Evolutionary conservation across 2,113 vertebrate species (phyloP), one percentile per base, ranked within the genome.

Genomic region (Panurus biarmicus): DNA sequence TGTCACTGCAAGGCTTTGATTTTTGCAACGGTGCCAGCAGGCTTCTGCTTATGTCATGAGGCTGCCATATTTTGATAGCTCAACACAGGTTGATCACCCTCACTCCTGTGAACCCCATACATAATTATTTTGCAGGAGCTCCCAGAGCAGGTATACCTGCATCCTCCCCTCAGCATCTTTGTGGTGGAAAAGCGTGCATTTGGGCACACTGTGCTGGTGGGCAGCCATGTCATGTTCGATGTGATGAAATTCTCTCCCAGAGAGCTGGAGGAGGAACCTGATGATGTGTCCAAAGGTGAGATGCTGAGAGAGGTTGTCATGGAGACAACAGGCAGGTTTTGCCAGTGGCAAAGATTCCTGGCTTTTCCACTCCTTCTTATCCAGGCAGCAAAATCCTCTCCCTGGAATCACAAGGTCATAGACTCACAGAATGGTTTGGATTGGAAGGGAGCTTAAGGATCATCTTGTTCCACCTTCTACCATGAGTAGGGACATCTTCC

Each of bases 121-220:
- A 5, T 7, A 45, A 23, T 64, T 90, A 42, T 89, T 65, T 21
- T 75, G 58, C 92, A 99, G 99, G 98, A 99, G 60, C 98, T 99
- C 72, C 99, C 98, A 0, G 99, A 99, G 87, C 98, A 98, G 81
- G 97, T 98, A 9, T 98, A 99, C 89, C 97, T 99, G 64, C 99
- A 99, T 95, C 99, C 99, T 82, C 99, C 99, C 9, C 98, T 99
- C 82, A 99, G 98, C 23, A 92, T 99, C 90, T 98, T 99, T 1
- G 98, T 99, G 79, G 97, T 99, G 69, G 99, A 99, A 90, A 98
- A 98, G 74, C 96, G 98, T 29, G 98, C 98, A 0, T 99, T 99
- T 35, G 99, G 99, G 17, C 98, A 97, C 18, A 96, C 97, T 0
- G 98, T 98, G 36, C 96, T 99, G 44, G 98, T 99, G 38, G 99